These are phyloP conservation scores for Latrodectus hesperus DNA, from an alignment of 2,888 invertebrate species.

Conservation along the genomic window DNA sequence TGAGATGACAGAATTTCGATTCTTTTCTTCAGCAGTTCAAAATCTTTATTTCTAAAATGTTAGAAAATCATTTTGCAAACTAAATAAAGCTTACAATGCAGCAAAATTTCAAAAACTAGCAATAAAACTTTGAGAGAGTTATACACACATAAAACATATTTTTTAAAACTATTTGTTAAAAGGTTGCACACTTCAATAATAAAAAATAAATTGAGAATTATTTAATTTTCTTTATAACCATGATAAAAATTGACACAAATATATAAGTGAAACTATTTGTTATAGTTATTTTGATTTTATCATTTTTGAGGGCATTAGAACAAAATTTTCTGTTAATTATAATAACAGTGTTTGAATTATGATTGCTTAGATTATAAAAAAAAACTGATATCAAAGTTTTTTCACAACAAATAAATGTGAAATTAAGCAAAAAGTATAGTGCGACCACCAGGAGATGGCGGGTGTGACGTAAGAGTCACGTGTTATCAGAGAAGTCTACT, in stretches of 20 bases:
- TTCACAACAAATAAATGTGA: too few relatives aligned
- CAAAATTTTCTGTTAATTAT: too few relatives aligned
- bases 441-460: too few relatives aligned
- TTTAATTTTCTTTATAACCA: not conserved
- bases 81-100: not conserved
- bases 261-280: too few relatives aligned
- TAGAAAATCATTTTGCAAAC: not conserved
- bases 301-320: too few relatives aligned
- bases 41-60: constrained; percentile 24
- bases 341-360: too few relatives aligned
- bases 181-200: not conserved
- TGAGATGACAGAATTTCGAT: constrained; percentile 71
- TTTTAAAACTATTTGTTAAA: not conserved
- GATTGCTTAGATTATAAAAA: too few relatives aligned
- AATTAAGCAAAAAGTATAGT: too few relatives aligned
- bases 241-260: not conserved
- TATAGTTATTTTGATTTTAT: too few relatives aligned
- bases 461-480: too few relatives aligned
- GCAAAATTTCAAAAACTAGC: not conserved
- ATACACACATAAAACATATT: not conserved
- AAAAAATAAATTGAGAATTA: not conserved
- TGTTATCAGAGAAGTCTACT: too few relatives aligned
- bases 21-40: constrained; percentile 23
- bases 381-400: too few relatives aligned
- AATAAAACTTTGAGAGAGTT: not conserved